These are phyloP conservation scores for Melolontha melolontha DNA, from an alignment of 2,888 invertebrate genomes.

Conservation along the genomic window DNA sequence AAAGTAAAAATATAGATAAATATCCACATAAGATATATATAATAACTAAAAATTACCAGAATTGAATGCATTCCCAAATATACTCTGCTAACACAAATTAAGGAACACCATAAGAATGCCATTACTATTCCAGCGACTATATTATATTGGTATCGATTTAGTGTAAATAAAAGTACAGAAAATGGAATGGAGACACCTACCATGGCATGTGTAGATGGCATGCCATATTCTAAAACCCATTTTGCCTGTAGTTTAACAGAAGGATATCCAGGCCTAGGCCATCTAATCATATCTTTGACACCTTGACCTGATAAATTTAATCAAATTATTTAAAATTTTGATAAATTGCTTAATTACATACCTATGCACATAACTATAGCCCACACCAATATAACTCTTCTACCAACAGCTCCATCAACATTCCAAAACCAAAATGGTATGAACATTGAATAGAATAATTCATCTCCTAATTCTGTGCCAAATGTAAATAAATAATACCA, in stretches of 20 bases:
- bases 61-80: slow-evolving; percentile 96
- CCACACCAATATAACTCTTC: slow-evolving; percentile 87
- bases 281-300: slow-evolving; percentile 87
- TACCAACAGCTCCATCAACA: slow-evolving; percentile 86
- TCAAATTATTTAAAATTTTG: not conserved
- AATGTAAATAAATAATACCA: slow-evolving; percentile 89
- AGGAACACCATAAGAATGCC: slow-evolving; percentile 76
- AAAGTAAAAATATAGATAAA: not conserved
- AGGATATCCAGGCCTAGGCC: slow-evolving; percentile 89
- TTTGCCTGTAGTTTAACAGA: slow-evolving; percentile 86
- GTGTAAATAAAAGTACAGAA: slow-evolving; percentile 83
- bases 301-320: slow-evolving; percentile 77
- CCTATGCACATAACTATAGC: slow-evolving; percentile 87
- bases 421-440: slow-evolving; percentile 97
- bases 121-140: slow-evolving; percentile 70
- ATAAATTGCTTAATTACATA: slow-evolving; percentile 60
- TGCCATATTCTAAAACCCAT: slow-evolving; percentile 93
- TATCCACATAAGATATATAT: not conserved
- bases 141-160: slow-evolving; percentile 82
- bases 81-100: slow-evolving; percentile 86
- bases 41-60: slow-evolving; percentile 72
- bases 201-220: slow-evolving; percentile 97
- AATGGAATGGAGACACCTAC: slow-evolving; percentile 90
- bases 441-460: slow-evolving; percentile 90
- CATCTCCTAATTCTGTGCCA: slow-evolving; percentile 90